phyloP scores from a whole-genome alignment of 2,113 vertebrate genomes.

The Okapia johnstoni region DNA sequence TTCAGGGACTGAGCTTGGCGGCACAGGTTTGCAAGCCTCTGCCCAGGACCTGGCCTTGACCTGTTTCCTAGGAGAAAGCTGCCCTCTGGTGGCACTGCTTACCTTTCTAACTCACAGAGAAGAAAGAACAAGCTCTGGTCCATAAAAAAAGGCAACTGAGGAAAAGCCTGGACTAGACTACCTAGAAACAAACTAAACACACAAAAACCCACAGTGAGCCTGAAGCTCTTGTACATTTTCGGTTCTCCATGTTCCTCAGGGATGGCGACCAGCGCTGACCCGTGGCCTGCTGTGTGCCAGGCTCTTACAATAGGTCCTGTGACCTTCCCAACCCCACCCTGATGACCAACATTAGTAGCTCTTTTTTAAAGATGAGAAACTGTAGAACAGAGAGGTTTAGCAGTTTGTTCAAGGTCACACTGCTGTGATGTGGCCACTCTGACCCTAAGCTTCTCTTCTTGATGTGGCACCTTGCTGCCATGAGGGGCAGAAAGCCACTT shows the following conservation, averaged over 20 bases:
- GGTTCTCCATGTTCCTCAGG: neutral
- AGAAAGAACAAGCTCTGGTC: neutral
- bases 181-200: neutral
- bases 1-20: neutral
- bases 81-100: slow-evolving; percentile 73
- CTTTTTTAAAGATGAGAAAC: neutral
- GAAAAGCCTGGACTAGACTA: too few species aligned
- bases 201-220: neutral
- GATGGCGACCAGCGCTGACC: neutral
- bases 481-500: neutral
- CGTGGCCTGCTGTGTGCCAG: neutral
- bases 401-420: neutral
- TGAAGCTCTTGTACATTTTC: neutral
- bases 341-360: neutral
- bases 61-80: slow-evolving; percentile 55
- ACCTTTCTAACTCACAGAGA: neutral
- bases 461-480: too few species aligned
- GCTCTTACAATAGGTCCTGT: neutral
- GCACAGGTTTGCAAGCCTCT: neutral
- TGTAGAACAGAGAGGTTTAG: neutral
- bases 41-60: neutral
- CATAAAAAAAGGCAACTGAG: neutral
- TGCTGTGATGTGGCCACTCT: neutral
- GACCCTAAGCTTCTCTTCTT: neutral
- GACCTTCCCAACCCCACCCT: neutral